Conservation (phyloP, 2,113 vertebrate species). For the Halcyon senegalensis region DNA sequence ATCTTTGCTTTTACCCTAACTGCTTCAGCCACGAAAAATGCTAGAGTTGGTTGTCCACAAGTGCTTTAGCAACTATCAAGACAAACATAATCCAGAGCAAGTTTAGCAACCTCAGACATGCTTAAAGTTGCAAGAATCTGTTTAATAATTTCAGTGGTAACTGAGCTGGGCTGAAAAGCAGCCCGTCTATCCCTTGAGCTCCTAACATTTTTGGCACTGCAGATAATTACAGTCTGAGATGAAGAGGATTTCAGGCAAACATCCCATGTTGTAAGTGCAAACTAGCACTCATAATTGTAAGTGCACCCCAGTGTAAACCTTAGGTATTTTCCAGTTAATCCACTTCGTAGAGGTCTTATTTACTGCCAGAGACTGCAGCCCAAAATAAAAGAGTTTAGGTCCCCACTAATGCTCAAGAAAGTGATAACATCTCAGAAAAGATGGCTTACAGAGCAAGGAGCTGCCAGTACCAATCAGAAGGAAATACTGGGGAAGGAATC, state of each 20-base stretch:
- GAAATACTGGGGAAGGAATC: background rate
- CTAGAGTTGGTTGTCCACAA: background rate
- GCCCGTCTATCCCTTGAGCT: background rate
- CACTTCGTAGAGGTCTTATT: background rate
- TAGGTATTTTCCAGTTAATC: background rate
- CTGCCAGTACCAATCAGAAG: background rate
- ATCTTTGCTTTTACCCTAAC: background rate
- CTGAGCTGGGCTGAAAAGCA: background rate
- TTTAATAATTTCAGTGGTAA: slow-evolving; percentile 17
- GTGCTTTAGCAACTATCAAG: background rate
- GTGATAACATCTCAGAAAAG: background rate
- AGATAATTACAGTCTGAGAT: background rate
- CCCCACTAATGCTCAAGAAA: background rate
- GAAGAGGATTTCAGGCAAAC: background rate
- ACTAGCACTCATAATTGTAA: background rate
- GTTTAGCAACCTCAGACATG: background rate
- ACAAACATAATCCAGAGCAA: background rate
- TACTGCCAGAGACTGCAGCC: background rate
- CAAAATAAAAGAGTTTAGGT: background rate
- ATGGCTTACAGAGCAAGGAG: background rate
- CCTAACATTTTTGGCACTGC: background rate
- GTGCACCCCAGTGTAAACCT: background rate
- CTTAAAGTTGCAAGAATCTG: slow-evolving; percentile 19
- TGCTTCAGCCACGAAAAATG: background rate
- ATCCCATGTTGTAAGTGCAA: background rate